These are phyloP conservation scores for Pogonophryne albipinna DNA, from an alignment of 2,797 vertebrate species.

Conservation along the genomic window DNA sequence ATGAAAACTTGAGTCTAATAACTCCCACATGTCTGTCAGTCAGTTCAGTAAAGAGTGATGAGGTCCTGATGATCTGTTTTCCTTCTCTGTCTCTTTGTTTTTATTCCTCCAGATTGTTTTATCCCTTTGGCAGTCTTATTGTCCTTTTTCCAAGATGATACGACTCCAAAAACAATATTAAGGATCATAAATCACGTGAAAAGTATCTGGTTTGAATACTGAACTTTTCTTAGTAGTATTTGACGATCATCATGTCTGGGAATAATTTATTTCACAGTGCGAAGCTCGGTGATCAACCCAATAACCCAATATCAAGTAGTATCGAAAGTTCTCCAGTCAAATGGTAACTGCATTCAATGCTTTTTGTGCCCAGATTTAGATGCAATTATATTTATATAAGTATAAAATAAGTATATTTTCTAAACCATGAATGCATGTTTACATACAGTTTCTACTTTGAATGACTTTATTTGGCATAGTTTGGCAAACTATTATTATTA, in stretches of 20 bases:
- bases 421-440: too few relatives aligned
- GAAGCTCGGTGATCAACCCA: background rate
- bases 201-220: conserved; percentile 13
- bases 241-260: background rate
- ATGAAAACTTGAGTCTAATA: conserved; percentile 65
- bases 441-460: too few relatives aligned
- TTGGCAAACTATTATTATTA: too few relatives aligned
- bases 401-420: too few relatives aligned
- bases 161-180: conserved; percentile 3
- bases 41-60: conserved; percentile 54
- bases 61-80: conserved; percentile 43
- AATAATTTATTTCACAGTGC: background rate
- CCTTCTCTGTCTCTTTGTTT: conserved; percentile 38
- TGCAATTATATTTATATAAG: too few relatives aligned
- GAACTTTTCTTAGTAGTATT: background rate
- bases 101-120: conserved; percentile 28
- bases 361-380: too few relatives aligned
- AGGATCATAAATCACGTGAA: conserved; percentile 20
- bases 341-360: too few relatives aligned
- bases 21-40: conserved; percentile 65
- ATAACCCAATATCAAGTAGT: too few relatives aligned
- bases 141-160: background rate
- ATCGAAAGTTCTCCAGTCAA: too few relatives aligned
- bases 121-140: background rate
- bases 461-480: too few relatives aligned